Conservation (phyloP, 2,888 invertebrate genomes). For the Ophioninae sp. region DNA sequence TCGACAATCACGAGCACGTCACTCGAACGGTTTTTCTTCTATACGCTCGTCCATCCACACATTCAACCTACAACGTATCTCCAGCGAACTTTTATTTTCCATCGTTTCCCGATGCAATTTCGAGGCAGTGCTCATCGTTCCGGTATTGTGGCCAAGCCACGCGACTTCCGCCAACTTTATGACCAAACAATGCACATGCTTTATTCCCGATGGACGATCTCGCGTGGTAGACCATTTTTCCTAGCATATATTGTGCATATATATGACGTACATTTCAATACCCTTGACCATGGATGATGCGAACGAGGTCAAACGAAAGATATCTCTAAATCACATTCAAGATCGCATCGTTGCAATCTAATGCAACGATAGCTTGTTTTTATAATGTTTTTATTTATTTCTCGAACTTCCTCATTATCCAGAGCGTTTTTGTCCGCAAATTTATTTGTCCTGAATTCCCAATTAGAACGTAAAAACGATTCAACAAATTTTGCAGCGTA, state of each 20-base stretch:
- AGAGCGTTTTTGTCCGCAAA: too few relatives aligned
- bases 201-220: slow-evolving; percentile 58
- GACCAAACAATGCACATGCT: slow-evolving; percentile 64
- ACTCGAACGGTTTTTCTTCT: neutral
- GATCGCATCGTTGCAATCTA: too few relatives aligned
- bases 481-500: too few relatives aligned
- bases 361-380: too few relatives aligned
- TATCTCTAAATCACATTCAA: neutral
- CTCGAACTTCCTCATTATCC: too few relatives aligned
- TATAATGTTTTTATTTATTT: too few relatives aligned
- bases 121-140: slow-evolving; percentile 60
- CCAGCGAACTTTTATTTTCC: slow-evolving; percentile 37
- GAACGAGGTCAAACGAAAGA: neutral
- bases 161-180: slow-evolving; percentile 66
- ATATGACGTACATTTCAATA: neutral
- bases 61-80: slow-evolving; percentile 38
- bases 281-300: neutral
- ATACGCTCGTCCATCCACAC: neutral
- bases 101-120: slow-evolving; percentile 61
- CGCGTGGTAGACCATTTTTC: neutral
- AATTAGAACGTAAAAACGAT: too few relatives aligned
- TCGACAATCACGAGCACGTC: neutral
- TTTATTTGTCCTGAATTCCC: too few relatives aligned
- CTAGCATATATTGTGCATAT: neutral
- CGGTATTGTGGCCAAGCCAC: slow-evolving; percentile 64